These are phyloP conservation scores for Porites lobata DNA, from an alignment of 92 coral and sea anemone species.

Conservation along the genomic window DNA sequence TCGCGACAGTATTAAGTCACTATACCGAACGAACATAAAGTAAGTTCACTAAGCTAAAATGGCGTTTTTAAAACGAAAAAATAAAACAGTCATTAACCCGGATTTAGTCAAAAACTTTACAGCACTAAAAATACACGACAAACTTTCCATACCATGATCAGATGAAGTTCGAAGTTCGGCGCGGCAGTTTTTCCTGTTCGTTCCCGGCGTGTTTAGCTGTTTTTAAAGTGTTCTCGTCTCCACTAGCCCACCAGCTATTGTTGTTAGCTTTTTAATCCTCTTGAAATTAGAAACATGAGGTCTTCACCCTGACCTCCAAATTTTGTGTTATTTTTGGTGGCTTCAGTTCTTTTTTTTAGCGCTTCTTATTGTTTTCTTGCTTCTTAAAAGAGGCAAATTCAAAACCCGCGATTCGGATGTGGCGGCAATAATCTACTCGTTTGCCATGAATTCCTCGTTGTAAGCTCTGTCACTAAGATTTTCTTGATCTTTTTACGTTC, in stretches of 20 bases:
- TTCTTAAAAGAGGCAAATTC: not conserved
- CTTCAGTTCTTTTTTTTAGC: not conserved
- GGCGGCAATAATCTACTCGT: not conserved
- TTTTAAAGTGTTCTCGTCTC: not conserved
- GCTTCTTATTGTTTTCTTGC: not conserved
- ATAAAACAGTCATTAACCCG: not conserved
- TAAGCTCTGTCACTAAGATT: conserved; percentile 18
- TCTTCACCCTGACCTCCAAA: not conserved
- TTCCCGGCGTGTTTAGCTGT: conserved; percentile 7
- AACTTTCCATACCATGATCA: conserved; percentile 2
- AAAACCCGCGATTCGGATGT: not conserved
- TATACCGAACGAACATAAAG: no score
- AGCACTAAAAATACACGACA: not conserved
- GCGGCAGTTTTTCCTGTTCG: not conserved
- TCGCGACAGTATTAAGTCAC: no score
- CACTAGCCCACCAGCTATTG: not conserved
- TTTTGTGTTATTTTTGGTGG: not conserved
- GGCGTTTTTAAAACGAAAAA: not conserved
- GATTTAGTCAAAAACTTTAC: not conserved
- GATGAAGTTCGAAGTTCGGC: conserved; percentile 3
- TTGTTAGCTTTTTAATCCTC: conserved; percentile 4
- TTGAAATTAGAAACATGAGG: conserved; percentile 1
- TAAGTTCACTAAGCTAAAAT: not conserved
- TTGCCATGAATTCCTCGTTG: not conserved
- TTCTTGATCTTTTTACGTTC: conserved; percentile 24